Conservation (phyloP, 2,888 invertebrate genomes). For the Drosophila trichaetosa region DNA sequence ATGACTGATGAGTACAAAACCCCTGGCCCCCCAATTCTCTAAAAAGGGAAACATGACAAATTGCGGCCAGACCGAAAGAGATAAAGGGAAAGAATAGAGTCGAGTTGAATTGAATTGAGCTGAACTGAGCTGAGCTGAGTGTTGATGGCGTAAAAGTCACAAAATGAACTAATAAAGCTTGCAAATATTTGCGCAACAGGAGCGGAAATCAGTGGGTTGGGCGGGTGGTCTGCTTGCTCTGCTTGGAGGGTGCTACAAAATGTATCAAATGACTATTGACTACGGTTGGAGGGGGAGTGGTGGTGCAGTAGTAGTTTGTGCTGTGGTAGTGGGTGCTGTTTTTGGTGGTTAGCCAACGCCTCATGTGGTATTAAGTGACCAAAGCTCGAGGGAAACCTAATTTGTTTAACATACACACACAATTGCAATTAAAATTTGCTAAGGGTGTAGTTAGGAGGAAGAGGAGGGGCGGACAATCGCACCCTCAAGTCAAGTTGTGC, state of each 20-base stretch:
- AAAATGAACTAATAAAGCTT: conserved; percentile 69
- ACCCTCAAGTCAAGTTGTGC: conserved; percentile 55
- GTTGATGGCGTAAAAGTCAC: conserved; percentile 56
- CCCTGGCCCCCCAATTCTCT: background rate
- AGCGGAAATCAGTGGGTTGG: conserved; percentile 24
- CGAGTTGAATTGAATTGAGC: background rate
- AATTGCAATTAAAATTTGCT: conserved; percentile 65
- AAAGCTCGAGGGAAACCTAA: conserved; percentile 62
- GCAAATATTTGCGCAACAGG: conserved; percentile 72
- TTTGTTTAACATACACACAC: conserved; percentile 60
- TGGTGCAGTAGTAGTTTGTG: background rate
- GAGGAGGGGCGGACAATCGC: conserved; percentile 22
- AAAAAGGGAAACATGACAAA: conserved; percentile 48
- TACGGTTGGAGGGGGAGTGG: background rate
- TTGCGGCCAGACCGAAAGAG: conserved; percentile 29
- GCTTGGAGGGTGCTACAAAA: conserved; percentile 17
- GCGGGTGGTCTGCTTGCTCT: conserved; percentile 15
- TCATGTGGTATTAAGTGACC: conserved; percentile 47
- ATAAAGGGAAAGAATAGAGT: conserved; percentile 5
- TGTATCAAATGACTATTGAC: conserved; percentile 63
- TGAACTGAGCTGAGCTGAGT: conserved; percentile 5
- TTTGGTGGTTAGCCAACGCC: conserved; percentile 64
- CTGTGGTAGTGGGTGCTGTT: conserved; percentile 40
- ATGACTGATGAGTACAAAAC: conserved; percentile 22
- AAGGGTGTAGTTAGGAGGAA: conserved; percentile 42